phyloP scores from a whole-genome alignment of 2,113 vertebrate species.

The Lonchura striata region DNA sequence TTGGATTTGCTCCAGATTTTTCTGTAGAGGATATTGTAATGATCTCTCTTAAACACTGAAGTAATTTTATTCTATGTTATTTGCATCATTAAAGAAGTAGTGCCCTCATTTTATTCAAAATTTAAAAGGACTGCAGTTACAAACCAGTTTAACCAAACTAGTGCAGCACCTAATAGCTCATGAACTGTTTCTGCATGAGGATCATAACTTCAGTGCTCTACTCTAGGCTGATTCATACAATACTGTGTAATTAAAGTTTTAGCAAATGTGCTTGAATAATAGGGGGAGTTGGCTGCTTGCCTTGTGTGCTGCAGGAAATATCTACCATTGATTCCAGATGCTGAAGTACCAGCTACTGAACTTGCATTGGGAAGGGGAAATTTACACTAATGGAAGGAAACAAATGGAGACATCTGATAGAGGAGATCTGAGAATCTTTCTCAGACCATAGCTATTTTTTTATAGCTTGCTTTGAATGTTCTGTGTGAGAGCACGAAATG shows the following conservation, averaged over 20 bases:
- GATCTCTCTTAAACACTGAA: neutral
- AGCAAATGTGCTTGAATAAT: constrained; percentile 21
- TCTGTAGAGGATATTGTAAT: neutral
- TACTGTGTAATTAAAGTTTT: constrained; percentile 9
- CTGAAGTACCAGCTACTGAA: constrained; percentile 54
- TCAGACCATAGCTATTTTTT: neutral
- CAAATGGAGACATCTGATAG: constrained; percentile 62
- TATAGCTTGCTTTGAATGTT: neutral
- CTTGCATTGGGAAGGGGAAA: constrained; percentile 61
- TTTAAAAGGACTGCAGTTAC: neutral
- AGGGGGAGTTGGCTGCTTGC: constrained; percentile 43
- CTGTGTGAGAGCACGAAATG: neutral
- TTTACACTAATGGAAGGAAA: constrained; percentile 63
- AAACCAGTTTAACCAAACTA: neutral
- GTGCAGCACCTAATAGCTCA: neutral
- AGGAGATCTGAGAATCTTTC: constrained; percentile 41
- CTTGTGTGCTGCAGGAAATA: constrained; percentile 56
- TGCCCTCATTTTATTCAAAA: neutral
- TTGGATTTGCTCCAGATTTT: neutral
- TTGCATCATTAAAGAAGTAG: neutral
- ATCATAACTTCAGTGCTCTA: neutral
- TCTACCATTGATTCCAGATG: constrained; percentile 51
- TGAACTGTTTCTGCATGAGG: neutral
- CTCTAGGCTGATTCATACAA: neutral
- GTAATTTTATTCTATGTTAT: neutral